These are phyloP conservation scores for Calycopis cecrops DNA, from an alignment of 1,140 invertebrate species.

Conservation along the genomic window DNA sequence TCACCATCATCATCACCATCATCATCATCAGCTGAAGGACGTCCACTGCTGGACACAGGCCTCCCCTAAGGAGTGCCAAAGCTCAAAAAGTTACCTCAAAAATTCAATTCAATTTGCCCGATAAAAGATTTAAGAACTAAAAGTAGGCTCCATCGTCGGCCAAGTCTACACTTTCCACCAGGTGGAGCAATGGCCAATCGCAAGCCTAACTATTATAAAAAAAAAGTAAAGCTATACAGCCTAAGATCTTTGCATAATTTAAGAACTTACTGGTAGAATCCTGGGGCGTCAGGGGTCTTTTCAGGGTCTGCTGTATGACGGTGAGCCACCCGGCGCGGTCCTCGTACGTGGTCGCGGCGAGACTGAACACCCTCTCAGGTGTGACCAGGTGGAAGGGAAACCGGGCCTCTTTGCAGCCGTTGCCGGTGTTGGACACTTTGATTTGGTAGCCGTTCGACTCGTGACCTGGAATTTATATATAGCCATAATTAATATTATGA, in stretches of 20 bases:
- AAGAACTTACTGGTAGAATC: conserved; percentile 83
- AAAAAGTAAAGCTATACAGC: not conserved
- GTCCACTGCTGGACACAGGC: too few relatives aligned
- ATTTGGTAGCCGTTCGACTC: conserved; percentile 84
- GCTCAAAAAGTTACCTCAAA: too few relatives aligned
- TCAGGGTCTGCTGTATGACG: conserved; percentile 84
- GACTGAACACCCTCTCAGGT: conserved; percentile 86
- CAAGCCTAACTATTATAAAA: too few relatives aligned
- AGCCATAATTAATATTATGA: too few relatives aligned
- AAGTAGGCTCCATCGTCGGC: too few relatives aligned
- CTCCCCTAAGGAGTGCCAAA: too few relatives aligned
- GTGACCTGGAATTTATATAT: conserved; percentile 78
- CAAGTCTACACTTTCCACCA: too few relatives aligned
- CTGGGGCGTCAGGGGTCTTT: conserved; percentile 85
- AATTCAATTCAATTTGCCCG: too few relatives aligned
- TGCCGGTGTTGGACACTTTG: conserved; percentile 56
- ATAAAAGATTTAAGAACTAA: too few relatives aligned
- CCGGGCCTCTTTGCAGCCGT: conserved; percentile 83
- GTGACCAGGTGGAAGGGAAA: conserved; percentile 92
- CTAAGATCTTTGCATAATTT: not conserved
- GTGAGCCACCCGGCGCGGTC: conserved; percentile 89
- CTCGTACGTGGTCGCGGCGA: conserved; percentile 87
- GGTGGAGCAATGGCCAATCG: too few relatives aligned
- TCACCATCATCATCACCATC: too few relatives aligned
- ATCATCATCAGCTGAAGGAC: too few relatives aligned